A percentile compares a stretch with the other conserved stretches of the same genome.
Evolutionary conservation across 2,888 invertebrate species (phyloP).

Genomic region (Dichetophora obliterata): DNA sequence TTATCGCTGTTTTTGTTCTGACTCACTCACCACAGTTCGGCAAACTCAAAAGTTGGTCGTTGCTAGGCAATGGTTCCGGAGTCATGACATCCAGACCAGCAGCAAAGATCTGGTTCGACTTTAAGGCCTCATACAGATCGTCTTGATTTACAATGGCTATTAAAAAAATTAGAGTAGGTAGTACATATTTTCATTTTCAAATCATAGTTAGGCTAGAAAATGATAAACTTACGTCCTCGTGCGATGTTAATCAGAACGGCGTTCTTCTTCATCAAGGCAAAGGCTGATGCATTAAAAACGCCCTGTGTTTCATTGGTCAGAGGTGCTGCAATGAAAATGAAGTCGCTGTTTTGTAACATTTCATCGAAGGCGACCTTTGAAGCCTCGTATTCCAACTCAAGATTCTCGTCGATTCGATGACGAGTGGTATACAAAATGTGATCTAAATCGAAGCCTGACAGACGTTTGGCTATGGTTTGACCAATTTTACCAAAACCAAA

Average conservation of each 20-base stretch:
- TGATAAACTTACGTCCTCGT: constrained; percentile 71
- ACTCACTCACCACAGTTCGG: constrained; percentile 83
- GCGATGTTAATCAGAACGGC: constrained; percentile 82
- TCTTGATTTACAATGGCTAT: constrained; percentile 83
- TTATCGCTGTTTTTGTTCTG: too few relatives aligned
- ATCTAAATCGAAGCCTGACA: constrained; percentile 80
- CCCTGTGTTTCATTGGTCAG: constrained; percentile 76
- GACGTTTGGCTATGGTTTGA: constrained; percentile 78
- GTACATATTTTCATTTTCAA: too few relatives aligned
- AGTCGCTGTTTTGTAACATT: constrained; percentile 78
- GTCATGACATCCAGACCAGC: constrained; percentile 93
- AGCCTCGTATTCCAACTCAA: constrained; percentile 71
- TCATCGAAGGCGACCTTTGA: constrained; percentile 76
- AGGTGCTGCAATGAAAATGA: constrained; percentile 77
- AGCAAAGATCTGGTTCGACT: constrained; percentile 80
- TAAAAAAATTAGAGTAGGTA: too few relatives aligned
- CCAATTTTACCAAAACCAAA: constrained; percentile 88
- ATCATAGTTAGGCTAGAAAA: too few relatives aligned
- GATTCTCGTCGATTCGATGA: constrained; percentile 72
- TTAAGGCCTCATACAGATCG: constrained; percentile 83
- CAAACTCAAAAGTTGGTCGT: constrained; percentile 82
- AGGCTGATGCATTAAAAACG: constrained; percentile 78
- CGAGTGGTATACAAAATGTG: constrained; percentile 82
- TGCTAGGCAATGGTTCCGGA: constrained; percentile 88
- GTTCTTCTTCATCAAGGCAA: constrained; percentile 80